phyloP scores from a whole-genome alignment of 1,140 invertebrate species.

The Adelges cooleyi region DNA sequence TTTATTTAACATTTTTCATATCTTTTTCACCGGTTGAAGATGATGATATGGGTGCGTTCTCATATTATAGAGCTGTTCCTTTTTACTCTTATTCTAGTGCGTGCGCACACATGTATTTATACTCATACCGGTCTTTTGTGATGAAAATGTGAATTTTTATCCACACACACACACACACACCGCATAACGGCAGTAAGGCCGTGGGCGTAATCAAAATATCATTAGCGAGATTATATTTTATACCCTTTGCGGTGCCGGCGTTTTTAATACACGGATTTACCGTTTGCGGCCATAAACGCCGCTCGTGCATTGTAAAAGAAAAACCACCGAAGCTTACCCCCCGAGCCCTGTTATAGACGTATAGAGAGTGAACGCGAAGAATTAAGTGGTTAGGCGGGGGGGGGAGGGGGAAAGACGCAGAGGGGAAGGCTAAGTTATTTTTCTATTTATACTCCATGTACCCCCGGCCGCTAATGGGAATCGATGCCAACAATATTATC shows the following conservation, averaged over 20 bases:
- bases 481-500: constrained; percentile 20
- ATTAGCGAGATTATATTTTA: constrained; percentile 16
- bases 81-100: not conserved
- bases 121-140: not conserved
- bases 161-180: not conserved
- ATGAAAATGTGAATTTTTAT: constrained; percentile 17
- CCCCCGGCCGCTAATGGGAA: not conserved
- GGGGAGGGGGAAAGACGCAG: not conserved
- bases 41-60: not conserved
- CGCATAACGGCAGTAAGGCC: not conserved
- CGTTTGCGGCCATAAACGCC: not conserved
- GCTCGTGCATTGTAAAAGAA: not conserved
- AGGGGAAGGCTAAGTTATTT: not conserved
- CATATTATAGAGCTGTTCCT: too few species aligned
- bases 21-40: not conserved
- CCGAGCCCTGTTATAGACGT: too few species aligned
- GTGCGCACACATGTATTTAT: not conserved
- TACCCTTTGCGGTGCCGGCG: not conserved
- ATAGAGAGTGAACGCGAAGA: not conserved
- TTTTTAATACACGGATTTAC: constrained; percentile 1
- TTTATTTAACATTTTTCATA: constrained; percentile 5
- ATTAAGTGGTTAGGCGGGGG: not conserved
- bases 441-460: not conserved
- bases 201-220: constrained; percentile 23
- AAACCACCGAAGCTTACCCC: not conserved